Base-by-base conservation (phyloP, 2,797 vertebrate genomes). In the Aselliscus stoliczkanus region DNA sequence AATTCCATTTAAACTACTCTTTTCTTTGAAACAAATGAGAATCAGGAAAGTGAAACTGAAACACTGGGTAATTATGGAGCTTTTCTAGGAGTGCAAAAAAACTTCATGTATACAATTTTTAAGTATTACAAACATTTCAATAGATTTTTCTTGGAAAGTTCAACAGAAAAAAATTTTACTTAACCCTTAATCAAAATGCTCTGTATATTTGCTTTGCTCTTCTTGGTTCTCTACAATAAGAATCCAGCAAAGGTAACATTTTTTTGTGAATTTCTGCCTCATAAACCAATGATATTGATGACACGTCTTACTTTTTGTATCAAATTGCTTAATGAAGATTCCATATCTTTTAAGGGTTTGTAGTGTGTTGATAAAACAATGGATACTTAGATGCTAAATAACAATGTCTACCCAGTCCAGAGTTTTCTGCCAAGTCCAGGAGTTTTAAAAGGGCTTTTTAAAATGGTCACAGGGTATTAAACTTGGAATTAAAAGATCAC, bases 31-130 rank as follows among this genome's bases (percentile, higher is more conserved):
- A 92, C 44, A 97, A 98, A 98, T 95, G 62, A 95, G 96, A 97
- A 93, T 65, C 83, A 77, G 80, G 94, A 97, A 98, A 98, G 65
- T 97, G 95, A 98, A 98, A 98, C 96, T 98, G 54, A 90, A 94
- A 60, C 64, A 56, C 0, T 84, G 0, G 69, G 39, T 62, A 93
- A 94, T 94, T 77, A 52, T 64, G 72, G 44, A 93, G n/a, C 70
- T 84, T 95, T 95, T 95, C 88, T 92, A 88, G 50, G 34, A 86
- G 34, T 50, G 29, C n/a, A 83, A 93, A 85, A 86, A 85, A 75
- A 56, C 60, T 93, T 31, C 52, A 60, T 77, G 17, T 69, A 81
- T 93, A 52, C 27, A 72, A 85, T 90, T 93, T 90, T 31, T 88
- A 77, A 95, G 62, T 90, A 81, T 81, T 93, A 90, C 34, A 96